These are phyloP conservation scores for Paramormyrops hopkinsi DNA, from an alignment of 2,797 vertebrate species.

Conservation along the genomic window DNA sequence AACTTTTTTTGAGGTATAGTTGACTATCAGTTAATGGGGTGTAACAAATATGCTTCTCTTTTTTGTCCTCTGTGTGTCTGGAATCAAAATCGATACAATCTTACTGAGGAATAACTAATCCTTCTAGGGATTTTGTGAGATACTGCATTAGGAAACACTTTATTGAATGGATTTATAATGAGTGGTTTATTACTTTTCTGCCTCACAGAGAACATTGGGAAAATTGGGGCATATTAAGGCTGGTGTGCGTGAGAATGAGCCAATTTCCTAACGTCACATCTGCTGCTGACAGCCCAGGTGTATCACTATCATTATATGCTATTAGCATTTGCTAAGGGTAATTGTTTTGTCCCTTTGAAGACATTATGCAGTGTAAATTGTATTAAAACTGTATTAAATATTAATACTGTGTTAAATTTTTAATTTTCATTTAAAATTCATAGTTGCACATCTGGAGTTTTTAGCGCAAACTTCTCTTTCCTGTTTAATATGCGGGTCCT, in stretches of 20 bases:
- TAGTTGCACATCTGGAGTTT: background rate
- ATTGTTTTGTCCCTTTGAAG: conserved; percentile 10
- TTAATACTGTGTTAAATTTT: conserved; percentile 3
- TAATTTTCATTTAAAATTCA: background rate
- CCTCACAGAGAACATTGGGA: conserved; percentile 1
- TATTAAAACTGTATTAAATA: background rate
- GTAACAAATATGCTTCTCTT: conserved; percentile 8
- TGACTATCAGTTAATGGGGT: background rate
- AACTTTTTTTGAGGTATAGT: background rate
- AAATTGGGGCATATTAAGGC: conserved; percentile 13
- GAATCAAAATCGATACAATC: background rate
- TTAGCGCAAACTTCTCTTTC: background rate
- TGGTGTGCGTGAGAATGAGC: background rate
- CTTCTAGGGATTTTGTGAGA: conserved; percentile 8
- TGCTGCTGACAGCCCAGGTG: background rate
- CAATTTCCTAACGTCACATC: background rate
- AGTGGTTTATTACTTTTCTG: conserved; percentile 16
- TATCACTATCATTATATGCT: background rate
- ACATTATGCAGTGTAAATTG: background rate
- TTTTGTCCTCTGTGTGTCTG: background rate
- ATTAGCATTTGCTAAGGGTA: background rate
- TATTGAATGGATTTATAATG: conserved; percentile 19
- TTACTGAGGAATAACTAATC: background rate
- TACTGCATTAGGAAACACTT: background rate
- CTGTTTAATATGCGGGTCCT: background rate